Evolutionary conservation across 2,113 vertebrate genomes (phyloP), one percentile per base, ranked within the genome.

Genomic region (Calyptommatus sinebrachiatus): DNA sequence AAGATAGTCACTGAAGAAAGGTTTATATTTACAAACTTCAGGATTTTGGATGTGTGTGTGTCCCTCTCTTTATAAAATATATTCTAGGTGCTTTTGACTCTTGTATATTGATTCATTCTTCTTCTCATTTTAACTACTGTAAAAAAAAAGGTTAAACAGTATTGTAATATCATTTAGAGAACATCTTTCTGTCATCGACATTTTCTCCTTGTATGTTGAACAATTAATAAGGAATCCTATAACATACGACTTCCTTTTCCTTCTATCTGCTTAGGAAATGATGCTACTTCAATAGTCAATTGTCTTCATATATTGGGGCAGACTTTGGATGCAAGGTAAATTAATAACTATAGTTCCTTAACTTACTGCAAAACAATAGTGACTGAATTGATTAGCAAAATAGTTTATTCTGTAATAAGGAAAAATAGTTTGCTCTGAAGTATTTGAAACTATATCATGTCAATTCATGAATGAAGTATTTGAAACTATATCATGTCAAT

Each of bases 271-370:
- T 81, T 91, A 99, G 98, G 98, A 80, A 99, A 96, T 16, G 97
- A 99, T 88, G 97, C 98, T 45, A 96, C 96, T 1, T 99, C 98
- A 63, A 99, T 99, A 22, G 97, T 99, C 88, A 99, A 98, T 94
- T 99, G 98, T 88, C 96, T 99, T 87, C 98, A 99, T 87, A 99
- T 99, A 81, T 88, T 99, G 89, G 98, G 97, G 82, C 97, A 98
- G 90, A 99, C 98, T 18, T 94, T 99, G 87, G 98, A 99, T 90
- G 97, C 97, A 1, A 97, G 98, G 98, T 98, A 93, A 88, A 73
- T 84, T 73, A 8, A 21, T 65, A 46, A 71, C 67, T 62, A 2
- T 4, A 53, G 78, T 89, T 88, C 63, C 53, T 81, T 79, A 82
- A 77, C 60, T 84, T 86, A 8, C 14, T 2, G n/a, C 1, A 8